These are phyloP conservation scores for Novumbra hubbsi DNA, from an alignment of 2,797 vertebrate species.

Conservation along the genomic window DNA sequence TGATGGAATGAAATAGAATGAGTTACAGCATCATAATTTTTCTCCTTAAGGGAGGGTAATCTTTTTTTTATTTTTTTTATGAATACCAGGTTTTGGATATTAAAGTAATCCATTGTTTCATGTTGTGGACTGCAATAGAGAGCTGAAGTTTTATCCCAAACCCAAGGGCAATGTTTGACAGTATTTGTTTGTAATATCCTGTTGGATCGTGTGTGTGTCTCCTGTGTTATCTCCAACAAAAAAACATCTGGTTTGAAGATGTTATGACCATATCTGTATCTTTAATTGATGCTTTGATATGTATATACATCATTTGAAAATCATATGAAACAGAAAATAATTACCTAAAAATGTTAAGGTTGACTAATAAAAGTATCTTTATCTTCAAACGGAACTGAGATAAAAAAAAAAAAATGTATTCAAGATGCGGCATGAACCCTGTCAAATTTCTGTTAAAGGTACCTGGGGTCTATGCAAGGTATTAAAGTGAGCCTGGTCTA, in stretches of 20 bases:
- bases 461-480: neutral
- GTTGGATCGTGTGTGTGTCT: slow-evolving; percentile 37
- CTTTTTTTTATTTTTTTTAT: slow-evolving; percentile 21
- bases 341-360: neutral
- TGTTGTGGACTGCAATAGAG: slow-evolving; percentile 44
- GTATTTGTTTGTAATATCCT: slow-evolving; percentile 64
- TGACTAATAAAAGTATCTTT: neutral
- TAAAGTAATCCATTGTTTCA: slow-evolving; percentile 51
- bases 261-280: slow-evolving; percentile 36
- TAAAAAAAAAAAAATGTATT: neutral
- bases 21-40: slow-evolving; percentile 35
- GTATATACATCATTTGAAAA: neutral
- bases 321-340: neutral
- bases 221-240: neutral
- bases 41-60: slow-evolving; percentile 36
- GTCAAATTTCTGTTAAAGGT: neutral
- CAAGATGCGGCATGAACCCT: neutral
- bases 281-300: slow-evolving; percentile 17
- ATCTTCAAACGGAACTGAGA: neutral
- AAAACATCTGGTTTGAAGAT: slow-evolving; percentile 52
- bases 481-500: slow-evolving; percentile 3
- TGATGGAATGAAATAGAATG: slow-evolving; percentile 28
- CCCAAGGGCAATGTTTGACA: slow-evolving; percentile 45
- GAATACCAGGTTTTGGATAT: slow-evolving; percentile 57
- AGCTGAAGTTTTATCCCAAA: slow-evolving; percentile 51